A percentile compares a stretch with the other conserved stretches of the same genome.
phyloP scores from a whole-genome alignment of 2,888 invertebrate genomes.

The Blomia tropicalis region DNA sequence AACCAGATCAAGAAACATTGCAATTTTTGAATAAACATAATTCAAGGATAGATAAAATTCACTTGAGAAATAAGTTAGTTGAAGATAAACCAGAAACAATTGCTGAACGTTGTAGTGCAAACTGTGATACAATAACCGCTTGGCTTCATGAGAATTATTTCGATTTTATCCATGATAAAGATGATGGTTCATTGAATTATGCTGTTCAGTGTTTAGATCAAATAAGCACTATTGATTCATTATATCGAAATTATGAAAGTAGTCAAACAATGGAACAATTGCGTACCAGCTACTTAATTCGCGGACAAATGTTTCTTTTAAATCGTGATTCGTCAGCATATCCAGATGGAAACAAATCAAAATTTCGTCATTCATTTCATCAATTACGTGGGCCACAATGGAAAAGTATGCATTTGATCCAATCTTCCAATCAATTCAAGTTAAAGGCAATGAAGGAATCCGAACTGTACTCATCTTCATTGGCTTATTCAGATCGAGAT shows the following conservation, averaged over 20 bases:
- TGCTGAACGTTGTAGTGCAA: background rate
- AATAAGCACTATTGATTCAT: background rate
- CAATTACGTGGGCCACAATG: background rate
- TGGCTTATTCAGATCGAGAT: background rate
- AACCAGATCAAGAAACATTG: background rate
- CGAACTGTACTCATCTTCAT: background rate
- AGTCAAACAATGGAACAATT: background rate
- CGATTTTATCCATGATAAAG: background rate
- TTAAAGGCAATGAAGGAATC: background rate
- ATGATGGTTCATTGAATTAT: background rate
- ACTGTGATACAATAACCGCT: background rate
- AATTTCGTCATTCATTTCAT: background rate
- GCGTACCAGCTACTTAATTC: background rate
- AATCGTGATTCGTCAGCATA: slow-evolving; percentile 2
- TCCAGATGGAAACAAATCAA: background rate
- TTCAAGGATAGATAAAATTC: background rate
- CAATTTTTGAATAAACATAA: background rate
- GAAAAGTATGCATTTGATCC: background rate
- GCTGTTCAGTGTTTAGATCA: background rate
- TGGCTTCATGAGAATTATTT: background rate
- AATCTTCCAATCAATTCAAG: background rate
- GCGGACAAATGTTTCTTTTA: slow-evolving; percentile 1
- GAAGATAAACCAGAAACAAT: background rate
- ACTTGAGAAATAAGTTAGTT: background rate
- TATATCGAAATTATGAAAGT: background rate